Evolutionary conservation across 1,140 invertebrate genomes (phyloP), one percentile per base, ranked within the genome.

Genomic region (Metopolophium dirhodum): DNA sequence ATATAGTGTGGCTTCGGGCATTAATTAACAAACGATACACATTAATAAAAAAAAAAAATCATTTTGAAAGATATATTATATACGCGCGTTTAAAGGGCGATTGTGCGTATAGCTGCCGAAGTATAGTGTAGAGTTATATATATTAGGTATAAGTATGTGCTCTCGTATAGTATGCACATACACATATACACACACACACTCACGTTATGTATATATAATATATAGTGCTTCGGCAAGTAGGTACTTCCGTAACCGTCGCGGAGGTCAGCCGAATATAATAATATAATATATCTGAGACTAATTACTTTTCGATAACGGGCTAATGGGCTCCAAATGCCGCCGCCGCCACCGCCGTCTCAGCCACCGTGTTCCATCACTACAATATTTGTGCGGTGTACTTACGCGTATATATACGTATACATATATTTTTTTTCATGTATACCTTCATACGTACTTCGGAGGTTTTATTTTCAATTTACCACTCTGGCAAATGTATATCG

Each of bases 271-370:
- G 61, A 92, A 83, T 89, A 77, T 77, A 77, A 77, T 77, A 77
- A 51, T 30, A 61, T 30, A 30, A 61, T 68, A 68, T 77, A 37
- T 89, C 49, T 23, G 8, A 89, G 88, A 82, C 77, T 92, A 92
- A 92, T 92, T 92, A 92, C 91, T 92, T 83, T 92, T 54, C 91
- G 91, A 92, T 92, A 92, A 92, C 61, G 61, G n/a, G 83, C 91
- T 92, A 92, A 92, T 92, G 91, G 91, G 61, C 91, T 47, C 61
- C 91, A 83, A 82, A 89, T 37, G 77, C 47, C 68, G 45, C 61
- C 54, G 54, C 88, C 41, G 51, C 87, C 45, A n/a, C 6, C 22
- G 8, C 45, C 45, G 45, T 37, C 61, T n/a, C 51, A 7, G 49
- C 47, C 88, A 9, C 49, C 88, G 49, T 20, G 54, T 91, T 35